Percentiles rank a stretch among this genome's conserved stretches.
phyloP scores from a whole-genome alignment of 2,797 vertebrate species.

The Aldrovandia affinis region DNA sequence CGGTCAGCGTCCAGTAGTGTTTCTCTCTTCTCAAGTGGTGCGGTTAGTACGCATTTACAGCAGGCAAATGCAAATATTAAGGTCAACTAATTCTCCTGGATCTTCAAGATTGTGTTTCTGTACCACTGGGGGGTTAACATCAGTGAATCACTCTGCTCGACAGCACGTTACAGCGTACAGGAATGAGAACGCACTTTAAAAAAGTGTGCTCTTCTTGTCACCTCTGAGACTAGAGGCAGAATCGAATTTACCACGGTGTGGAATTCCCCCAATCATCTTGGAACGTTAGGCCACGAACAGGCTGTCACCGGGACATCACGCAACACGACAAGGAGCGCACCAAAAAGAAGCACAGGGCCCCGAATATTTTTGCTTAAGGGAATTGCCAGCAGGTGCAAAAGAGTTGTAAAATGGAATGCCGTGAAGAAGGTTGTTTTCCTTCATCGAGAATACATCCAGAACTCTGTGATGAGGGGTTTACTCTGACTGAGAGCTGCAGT shows the following conservation, averaged over 20 bases:
- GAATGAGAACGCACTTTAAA: not conserved
- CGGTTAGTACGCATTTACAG: no score
- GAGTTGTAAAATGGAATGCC: not conserved
- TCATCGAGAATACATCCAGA: not conserved
- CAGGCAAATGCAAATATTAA: no score
- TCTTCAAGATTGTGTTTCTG: not conserved
- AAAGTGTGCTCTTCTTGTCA: not conserved
- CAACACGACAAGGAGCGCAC: not conserved
- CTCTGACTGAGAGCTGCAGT: constrained; percentile 11
- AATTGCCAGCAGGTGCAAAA: not conserved
- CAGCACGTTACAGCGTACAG: not conserved
- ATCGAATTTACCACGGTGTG: not conserved
- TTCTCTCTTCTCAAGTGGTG: no score
- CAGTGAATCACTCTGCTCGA: not conserved
- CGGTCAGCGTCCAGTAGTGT: no score
- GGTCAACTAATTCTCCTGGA: not conserved
- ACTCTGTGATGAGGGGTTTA: not conserved
- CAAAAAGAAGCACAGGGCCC: not conserved
- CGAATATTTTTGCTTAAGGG: not conserved
- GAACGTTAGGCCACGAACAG: not conserved
- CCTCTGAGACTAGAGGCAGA: not conserved
- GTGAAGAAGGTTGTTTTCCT: not conserved
- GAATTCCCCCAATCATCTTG: not conserved
- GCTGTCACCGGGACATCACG: not conserved
- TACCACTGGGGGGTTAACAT: not conserved